Conservation (phyloP, 2,888 invertebrate species). For the Tortrix viridana region DNA sequence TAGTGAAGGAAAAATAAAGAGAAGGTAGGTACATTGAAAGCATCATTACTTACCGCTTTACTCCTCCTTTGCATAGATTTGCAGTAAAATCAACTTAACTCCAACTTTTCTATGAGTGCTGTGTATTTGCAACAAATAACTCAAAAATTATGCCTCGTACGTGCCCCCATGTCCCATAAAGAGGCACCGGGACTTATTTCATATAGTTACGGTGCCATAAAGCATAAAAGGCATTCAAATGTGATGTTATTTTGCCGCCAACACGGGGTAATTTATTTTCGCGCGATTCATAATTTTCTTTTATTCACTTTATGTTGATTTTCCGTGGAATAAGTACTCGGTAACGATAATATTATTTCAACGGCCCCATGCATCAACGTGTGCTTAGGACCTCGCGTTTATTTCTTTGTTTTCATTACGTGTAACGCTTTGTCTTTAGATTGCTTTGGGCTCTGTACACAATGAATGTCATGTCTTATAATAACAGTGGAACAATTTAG, state of each 20-base stretch:
- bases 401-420: slow-evolving; percentile 74
- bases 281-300: slow-evolving; percentile 84
- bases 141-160: slow-evolving; percentile 79
- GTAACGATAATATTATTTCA: slow-evolving; percentile 84
- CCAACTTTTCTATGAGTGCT: slow-evolving; percentile 39
- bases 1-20: background rate
- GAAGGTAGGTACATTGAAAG: background rate
- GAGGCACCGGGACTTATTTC: slow-evolving; percentile 75
- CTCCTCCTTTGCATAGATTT: slow-evolving; percentile 31
- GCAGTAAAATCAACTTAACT: slow-evolving; percentile 37
- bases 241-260: slow-evolving; percentile 85
- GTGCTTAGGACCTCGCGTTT: slow-evolving; percentile 60
- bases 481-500: slow-evolving; percentile 21
- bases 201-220: slow-evolving; percentile 82
- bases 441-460: slow-evolving; percentile 39
- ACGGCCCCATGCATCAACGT: slow-evolving; percentile 77
- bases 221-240: slow-evolving; percentile 84
- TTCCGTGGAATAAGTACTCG: slow-evolving; percentile 80
- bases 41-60: slow-evolving; percentile 9
- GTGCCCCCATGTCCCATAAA: slow-evolving; percentile 80
- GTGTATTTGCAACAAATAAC: slow-evolving; percentile 65
- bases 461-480: slow-evolving; percentile 43
- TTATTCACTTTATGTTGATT: slow-evolving; percentile 85
- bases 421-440: slow-evolving; percentile 47
- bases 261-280: slow-evolving; percentile 83